Percentiles rank a stretch among this genome's conserved stretches.
Evolutionary conservation across 1,140 invertebrate species (phyloP).

Genomic region (Uloborus diversus): DNA sequence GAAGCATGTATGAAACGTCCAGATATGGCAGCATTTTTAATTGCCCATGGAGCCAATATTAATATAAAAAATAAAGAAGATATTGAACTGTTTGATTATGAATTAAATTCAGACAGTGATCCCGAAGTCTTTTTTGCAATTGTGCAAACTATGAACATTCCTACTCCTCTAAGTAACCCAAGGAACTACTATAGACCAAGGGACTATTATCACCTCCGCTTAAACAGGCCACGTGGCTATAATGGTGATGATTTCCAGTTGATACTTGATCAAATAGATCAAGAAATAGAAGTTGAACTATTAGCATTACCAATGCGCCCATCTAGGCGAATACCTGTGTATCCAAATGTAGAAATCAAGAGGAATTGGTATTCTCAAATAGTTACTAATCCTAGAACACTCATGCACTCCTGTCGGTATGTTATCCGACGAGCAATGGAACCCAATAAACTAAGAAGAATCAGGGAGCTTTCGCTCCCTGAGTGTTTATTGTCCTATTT

Average conservation of each 20-base stretch:
- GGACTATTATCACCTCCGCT: no score
- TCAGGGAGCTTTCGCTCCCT: constrained; percentile 60
- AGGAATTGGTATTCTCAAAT: constrained; percentile 61
- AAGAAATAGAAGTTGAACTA: constrained; percentile 31
- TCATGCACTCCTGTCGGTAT: constrained; percentile 63
- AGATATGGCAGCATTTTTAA: constrained; percentile 62
- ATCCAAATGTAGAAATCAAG: constrained; percentile 36
- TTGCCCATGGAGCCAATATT: constrained; percentile 63
- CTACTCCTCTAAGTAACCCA: neutral
- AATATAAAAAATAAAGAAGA: constrained; percentile 61
- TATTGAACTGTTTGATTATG: constrained; percentile 60
- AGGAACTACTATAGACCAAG: no score
- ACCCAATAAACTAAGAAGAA: constrained; percentile 58
- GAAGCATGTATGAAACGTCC: constrained; percentile 59
- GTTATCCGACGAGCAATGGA: constrained; percentile 59
- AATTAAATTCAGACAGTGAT: constrained; percentile 57
- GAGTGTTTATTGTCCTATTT: constrained; percentile 60
- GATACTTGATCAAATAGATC: constrained; percentile 29
- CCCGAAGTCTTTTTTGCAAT: constrained; percentile 59
- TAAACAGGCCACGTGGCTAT: neutral
- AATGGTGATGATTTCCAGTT: neutral
- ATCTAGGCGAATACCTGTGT: neutral
- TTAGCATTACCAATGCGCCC: neutral
- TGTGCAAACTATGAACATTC: constrained; percentile 60
- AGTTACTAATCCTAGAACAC: constrained; percentile 59